Percentiles rank a stretch among this genome's conserved stretches.
phyloP scores from a whole-genome alignment of 2,888 invertebrate species.

The Myathropa florea region DNA sequence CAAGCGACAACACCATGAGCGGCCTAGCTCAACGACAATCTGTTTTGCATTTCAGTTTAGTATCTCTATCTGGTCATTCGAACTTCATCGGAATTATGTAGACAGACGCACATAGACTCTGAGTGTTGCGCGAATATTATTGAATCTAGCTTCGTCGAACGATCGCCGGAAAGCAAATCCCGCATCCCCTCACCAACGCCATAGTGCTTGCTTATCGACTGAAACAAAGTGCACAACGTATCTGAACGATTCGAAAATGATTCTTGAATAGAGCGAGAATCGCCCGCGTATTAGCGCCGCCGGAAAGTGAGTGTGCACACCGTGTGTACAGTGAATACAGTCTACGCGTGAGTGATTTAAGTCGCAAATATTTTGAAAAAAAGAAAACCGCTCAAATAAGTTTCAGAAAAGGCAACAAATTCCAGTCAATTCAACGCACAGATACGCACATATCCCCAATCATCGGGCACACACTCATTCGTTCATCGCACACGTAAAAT shows the following conservation, averaged over 20 bases:
- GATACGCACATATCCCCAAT: conserved; percentile 3
- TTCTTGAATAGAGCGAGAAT: conserved; percentile 61
- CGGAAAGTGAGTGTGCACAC: conserved; percentile 41
- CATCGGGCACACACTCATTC: background rate
- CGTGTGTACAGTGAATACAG: conserved; percentile 8
- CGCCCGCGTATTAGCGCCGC: conserved; percentile 59
- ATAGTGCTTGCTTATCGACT: conserved; percentile 7
- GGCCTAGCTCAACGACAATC: conserved; percentile 43
- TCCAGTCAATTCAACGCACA: background rate
- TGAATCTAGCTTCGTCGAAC: background rate
- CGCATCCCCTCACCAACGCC: background rate
- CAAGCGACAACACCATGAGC: conserved; percentile 45
- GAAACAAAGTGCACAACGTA: conserved; percentile 39
- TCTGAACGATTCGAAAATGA: conserved; percentile 61
- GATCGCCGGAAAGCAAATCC: conserved; percentile 35
- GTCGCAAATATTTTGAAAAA: conserved; percentile 18
- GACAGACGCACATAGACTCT: conserved; percentile 3
- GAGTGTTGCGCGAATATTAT: conserved; percentile 31
- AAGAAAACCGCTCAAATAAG: background rate
- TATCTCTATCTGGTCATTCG: conserved; percentile 28
- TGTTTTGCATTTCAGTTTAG: conserved; percentile 48
- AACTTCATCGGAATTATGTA: conserved; percentile 56
- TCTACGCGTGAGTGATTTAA: conserved; percentile 48
- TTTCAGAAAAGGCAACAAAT: background rate
- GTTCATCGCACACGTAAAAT: conserved; percentile 41